Evolutionary conservation across 1,140 invertebrate species (phyloP), one percentile per base, ranked within the genome.

Genomic region (Eupeodes corollae): DNA sequence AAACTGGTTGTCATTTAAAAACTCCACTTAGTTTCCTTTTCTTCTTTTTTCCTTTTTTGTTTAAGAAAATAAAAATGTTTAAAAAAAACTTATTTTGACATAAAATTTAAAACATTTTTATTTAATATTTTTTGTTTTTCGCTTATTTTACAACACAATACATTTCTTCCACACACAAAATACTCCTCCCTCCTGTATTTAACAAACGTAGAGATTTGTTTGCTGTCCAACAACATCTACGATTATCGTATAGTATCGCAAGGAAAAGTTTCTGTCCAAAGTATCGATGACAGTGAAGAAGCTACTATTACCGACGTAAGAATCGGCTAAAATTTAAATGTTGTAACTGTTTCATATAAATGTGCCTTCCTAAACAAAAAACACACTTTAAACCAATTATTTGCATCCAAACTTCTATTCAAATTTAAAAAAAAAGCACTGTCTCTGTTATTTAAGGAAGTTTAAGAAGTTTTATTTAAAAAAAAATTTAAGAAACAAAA

Each of bases 211-310:
- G 62, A 65, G 10, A 54, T 54, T 39, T 65, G 62, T 46, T 56
- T 63, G 47, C 53, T 65, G 26, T 65, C 62, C 53, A 82, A 89
- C 71, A 80, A 91, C 73, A 82, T 89, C 75, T 79, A 76, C 71
- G 86, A 86, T 72, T 96, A 95, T 78, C 75, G 87, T 75, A 96
- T 91, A 79, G 88, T 96, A 62, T 83, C 91, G 62, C 93, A 98
- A 81, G 95, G 94, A 70, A 92, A 92, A 77, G 86, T 90, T 56
- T 82, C 82, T 52, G 95, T 98, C 69, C 89, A 94, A 53, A 84
- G 86, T 63, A 85, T 98, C 56, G 91, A 99, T 76, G 95, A 99
- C 73, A 83, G 78, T 61, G 92, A 95, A 72, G 95, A 98, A 83
- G 87, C 92, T 77, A 73, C 75, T 61, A 70, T 88, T 63, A 95